A percentile compares a stretch with the other conserved stretches of the same genome.
These are phyloP conservation scores for Conops quadrifasciatus DNA, from an alignment of 2,888 invertebrate species.

Conservation along the genomic window DNA sequence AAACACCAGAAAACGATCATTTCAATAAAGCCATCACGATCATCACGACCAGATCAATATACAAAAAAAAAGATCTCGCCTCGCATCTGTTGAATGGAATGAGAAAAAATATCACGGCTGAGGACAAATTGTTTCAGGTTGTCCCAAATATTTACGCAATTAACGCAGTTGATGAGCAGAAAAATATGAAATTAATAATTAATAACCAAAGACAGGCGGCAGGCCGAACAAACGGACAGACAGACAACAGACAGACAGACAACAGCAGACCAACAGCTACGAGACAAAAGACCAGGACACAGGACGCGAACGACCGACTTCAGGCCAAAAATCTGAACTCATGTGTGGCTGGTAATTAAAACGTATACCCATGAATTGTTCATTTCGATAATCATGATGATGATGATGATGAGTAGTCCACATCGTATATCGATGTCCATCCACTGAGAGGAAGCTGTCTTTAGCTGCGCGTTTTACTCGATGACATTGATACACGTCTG, in stretches of 20 bases:
- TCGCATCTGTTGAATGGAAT: background rate
- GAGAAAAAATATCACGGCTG: background rate
- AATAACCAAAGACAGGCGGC: conserved; percentile 39
- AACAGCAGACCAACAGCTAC: too few relatives aligned
- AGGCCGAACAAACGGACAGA: background rate
- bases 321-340: too few relatives aligned
- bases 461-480: too few relatives aligned
- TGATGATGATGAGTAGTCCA: too few relatives aligned
- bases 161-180: conserved; percentile 33
- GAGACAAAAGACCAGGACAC: too few relatives aligned
- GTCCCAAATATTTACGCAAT: conserved; percentile 23
- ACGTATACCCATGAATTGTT: too few relatives aligned
- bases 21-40: conserved; percentile 26
- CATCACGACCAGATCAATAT: background rate
- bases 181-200: conserved; percentile 53
- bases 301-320: too few relatives aligned
- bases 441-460: background rate
- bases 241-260: background rate
- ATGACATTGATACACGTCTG: too few relatives aligned
- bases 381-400: too few relatives aligned
- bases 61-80: background rate
- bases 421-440: background rate
- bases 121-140: conserved; percentile 19
- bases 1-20: background rate
- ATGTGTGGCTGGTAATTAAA: too few relatives aligned